Conservation (phyloP, 1,140 invertebrate genomes). For the Macrobrachium rosenbergii region DNA sequence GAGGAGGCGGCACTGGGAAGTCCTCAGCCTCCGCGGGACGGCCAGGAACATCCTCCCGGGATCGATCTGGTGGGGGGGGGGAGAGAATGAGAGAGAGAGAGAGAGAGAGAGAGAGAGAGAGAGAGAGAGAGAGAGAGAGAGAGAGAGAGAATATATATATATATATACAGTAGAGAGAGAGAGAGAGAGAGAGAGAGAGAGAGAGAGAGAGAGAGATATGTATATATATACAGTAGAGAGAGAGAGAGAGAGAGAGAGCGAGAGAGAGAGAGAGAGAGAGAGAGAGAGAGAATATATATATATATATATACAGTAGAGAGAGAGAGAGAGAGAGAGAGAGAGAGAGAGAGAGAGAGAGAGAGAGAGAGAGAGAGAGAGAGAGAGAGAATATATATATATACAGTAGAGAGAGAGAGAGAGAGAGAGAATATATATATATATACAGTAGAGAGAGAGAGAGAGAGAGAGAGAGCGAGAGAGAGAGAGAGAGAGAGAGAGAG, state of each 20-base stretch:
- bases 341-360: neutral
- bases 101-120: neutral
- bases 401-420: too few species aligned
- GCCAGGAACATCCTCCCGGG: neutral
- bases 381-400: too few species aligned
- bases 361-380: constrained; percentile 18
- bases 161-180: too few species aligned
- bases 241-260: neutral
- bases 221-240: too few species aligned
- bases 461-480: neutral
- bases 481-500: neutral
- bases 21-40: neutral
- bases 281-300: too few species aligned
- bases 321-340: constrained; percentile 29
- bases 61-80: neutral
- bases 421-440: too few species aligned
- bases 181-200: too few species aligned
- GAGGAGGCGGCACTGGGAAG: neutral
- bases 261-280: neutral
- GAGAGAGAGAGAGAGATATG: too few species aligned
- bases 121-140: constrained; percentile 12
- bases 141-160: neutral
- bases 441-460: too few species aligned
- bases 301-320: too few species aligned
- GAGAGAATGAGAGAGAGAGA: neutral